phyloP scores from a whole-genome alignment of 1,140 invertebrate genomes.

The Colletes latitarsis region DNA sequence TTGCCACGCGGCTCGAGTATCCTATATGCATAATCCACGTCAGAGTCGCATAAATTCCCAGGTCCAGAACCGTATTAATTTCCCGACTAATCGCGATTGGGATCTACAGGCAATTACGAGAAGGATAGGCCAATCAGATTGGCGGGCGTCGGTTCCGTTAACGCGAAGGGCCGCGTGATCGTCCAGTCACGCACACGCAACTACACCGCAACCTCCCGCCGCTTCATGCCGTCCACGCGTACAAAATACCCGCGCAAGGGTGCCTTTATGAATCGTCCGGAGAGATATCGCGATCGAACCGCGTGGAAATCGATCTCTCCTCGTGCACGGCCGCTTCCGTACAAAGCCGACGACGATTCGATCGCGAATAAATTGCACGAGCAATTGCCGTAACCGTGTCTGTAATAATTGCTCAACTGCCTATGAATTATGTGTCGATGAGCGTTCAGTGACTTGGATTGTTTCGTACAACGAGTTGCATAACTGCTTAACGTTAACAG shows the following conservation, averaged over 20 bases:
- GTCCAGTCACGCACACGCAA: slow-evolving; percentile 72
- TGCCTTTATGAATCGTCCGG: slow-evolving; percentile 56
- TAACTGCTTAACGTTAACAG: not conserved
- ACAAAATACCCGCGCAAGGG: slow-evolving; percentile 50
- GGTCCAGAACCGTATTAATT: slow-evolving; percentile 75
- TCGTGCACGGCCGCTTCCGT: not conserved
- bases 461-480: not conserved
- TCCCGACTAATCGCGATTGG: slow-evolving; percentile 77
- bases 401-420: not conserved
- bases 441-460: not conserved
- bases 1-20: slow-evolving; percentile 30
- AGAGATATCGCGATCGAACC: slow-evolving; percentile 59
- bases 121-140: slow-evolving; percentile 75
- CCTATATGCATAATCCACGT: slow-evolving; percentile 61
- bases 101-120: slow-evolving; percentile 79
- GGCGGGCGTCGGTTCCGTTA: slow-evolving; percentile 73
- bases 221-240: slow-evolving; percentile 3
- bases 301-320: slow-evolving; percentile 46
- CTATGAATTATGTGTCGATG: slow-evolving; percentile 8
- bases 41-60: slow-evolving; percentile 71
- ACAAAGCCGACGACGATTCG: slow-evolving; percentile 38
- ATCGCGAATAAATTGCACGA: slow-evolving; percentile 24
- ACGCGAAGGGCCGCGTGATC: slow-evolving; percentile 58
- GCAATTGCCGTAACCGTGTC: slow-evolving; percentile 24
- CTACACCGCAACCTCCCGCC: not conserved